Evolutionary conservation across 1,140 invertebrate species (phyloP).

Genomic region (Colletes latitarsis): DNA sequence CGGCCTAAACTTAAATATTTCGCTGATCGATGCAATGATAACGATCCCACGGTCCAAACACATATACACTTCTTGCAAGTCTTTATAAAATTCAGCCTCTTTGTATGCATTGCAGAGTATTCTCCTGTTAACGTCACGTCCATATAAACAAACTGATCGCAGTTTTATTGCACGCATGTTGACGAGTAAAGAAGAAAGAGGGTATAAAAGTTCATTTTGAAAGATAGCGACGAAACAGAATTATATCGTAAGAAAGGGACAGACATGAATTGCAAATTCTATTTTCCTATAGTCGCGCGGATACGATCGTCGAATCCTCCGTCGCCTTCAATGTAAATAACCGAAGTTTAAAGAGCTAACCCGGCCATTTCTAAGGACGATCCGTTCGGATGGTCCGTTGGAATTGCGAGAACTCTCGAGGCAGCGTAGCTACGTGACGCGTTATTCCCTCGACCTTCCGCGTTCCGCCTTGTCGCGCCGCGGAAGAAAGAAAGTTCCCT

Average conservation of each 20-base stretch:
- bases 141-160: too few relatives aligned
- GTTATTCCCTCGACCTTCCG: constrained; percentile 16
- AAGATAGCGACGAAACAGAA: background rate
- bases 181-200: background rate
- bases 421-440: constrained; percentile 18
- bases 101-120: too few relatives aligned
- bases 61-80: too few relatives aligned
- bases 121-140: too few relatives aligned
- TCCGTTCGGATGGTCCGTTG: background rate
- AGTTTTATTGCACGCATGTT: background rate
- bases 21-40: too few relatives aligned
- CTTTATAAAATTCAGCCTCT: too few relatives aligned
- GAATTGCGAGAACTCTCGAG: constrained; percentile 25
- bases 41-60: too few relatives aligned
- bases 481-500: constrained; percentile 12
- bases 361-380: background rate
- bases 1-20: too few relatives aligned
- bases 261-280: background rate
- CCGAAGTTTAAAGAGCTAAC: constrained; percentile 29
- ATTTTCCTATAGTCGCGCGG: background rate
- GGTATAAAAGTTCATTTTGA: background rate
- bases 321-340: background rate
- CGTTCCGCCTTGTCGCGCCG: constrained; percentile 42
- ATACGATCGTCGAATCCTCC: background rate
- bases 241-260: background rate